These are phyloP conservation scores for Chaetodon trifasciatus DNA, from an alignment of 2,797 vertebrate species.

Conservation along the genomic window DNA sequence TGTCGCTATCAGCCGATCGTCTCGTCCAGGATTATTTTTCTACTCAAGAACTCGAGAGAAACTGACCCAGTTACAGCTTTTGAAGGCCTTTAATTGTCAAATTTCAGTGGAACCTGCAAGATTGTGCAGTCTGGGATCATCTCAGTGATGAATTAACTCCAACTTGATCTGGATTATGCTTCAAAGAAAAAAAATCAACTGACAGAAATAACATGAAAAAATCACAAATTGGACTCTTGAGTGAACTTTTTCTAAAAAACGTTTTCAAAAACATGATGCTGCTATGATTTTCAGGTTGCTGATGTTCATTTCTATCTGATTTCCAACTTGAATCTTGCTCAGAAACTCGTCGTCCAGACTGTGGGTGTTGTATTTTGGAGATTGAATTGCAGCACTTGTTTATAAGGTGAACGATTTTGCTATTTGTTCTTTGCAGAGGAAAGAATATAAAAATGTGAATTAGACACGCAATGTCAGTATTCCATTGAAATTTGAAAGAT, in stretches of 20 bases:
- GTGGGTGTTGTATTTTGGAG: slow-evolving; percentile 66
- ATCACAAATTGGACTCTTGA: slow-evolving; percentile 16
- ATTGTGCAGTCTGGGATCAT: slow-evolving; percentile 18
- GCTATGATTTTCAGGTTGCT: slow-evolving; percentile 71
- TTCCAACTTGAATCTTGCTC: slow-evolving; percentile 52
- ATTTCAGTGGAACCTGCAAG: slow-evolving; percentile 30
- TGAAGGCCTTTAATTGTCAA: slow-evolving; percentile 46
- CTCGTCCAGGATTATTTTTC: slow-evolving; percentile 74
- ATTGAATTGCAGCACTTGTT: slow-evolving; percentile 83
- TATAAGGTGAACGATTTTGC: slow-evolving; percentile 80
- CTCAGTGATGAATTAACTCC: slow-evolving; percentile 13
- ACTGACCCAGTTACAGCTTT: slow-evolving; percentile 25
- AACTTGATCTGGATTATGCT: slow-evolving; percentile 23
- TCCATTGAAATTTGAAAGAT: slow-evolving; percentile 78
- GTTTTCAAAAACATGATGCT: slow-evolving; percentile 57
- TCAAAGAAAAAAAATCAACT: slow-evolving; percentile 14
- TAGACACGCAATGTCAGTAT: slow-evolving; percentile 76
- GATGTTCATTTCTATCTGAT: slow-evolving; percentile 54
- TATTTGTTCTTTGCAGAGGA: slow-evolving; percentile 70
- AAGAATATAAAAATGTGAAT: slow-evolving; percentile 77
- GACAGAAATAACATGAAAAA: slow-evolving; percentile 1
- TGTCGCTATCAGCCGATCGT: slow-evolving; percentile 4
- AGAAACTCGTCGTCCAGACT: slow-evolving; percentile 54
- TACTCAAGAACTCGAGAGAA: slow-evolving; percentile 61
- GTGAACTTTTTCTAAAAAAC: slow-evolving; percentile 31